Conservation (phyloP, 1,140 invertebrate species). For the Drosophila mayri region DNA sequence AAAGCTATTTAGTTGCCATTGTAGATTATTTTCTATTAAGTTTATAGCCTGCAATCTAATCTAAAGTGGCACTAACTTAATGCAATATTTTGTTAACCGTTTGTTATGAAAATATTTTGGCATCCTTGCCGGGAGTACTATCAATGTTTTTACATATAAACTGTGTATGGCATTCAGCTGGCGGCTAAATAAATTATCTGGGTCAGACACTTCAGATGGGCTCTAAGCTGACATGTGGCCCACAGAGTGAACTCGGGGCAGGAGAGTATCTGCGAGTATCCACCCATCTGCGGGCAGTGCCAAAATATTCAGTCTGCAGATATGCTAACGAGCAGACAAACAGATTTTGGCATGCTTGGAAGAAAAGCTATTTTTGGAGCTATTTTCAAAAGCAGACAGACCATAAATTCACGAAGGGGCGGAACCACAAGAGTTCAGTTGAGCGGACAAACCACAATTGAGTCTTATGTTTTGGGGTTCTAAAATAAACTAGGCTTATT, state of each 20-base stretch:
- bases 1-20: too few species aligned
- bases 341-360: slow-evolving; percentile 50
- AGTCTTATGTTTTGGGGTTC: background rate
- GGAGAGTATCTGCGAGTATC: slow-evolving; percentile 1
- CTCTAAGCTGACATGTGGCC: slow-evolving; percentile 27
- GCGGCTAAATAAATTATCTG: background rate
- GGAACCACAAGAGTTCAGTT: slow-evolving; percentile 28
- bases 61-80: background rate
- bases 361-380: slow-evolving; percentile 43
- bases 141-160: background rate
- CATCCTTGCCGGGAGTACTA: background rate
- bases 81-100: background rate
- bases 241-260: slow-evolving; percentile 12
- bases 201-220: slow-evolving; percentile 12
- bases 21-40: background rate
- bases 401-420: slow-evolving; percentile 35
- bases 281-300: slow-evolving; percentile 21
- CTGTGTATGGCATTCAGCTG: background rate
- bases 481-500: background rate
- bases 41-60: background rate
- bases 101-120: slow-evolving; percentile 1
- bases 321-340: slow-evolving; percentile 48
- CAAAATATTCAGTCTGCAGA: slow-evolving; percentile 37
- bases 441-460: slow-evolving; percentile 11
- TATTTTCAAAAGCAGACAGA: slow-evolving; percentile 45